A percentile compares a stretch with the other conserved stretches of the same genome.
These are phyloP conservation scores for Synanthedon myopaeformis DNA, from an alignment of 2,888 invertebrate species.

Conservation along the genomic window DNA sequence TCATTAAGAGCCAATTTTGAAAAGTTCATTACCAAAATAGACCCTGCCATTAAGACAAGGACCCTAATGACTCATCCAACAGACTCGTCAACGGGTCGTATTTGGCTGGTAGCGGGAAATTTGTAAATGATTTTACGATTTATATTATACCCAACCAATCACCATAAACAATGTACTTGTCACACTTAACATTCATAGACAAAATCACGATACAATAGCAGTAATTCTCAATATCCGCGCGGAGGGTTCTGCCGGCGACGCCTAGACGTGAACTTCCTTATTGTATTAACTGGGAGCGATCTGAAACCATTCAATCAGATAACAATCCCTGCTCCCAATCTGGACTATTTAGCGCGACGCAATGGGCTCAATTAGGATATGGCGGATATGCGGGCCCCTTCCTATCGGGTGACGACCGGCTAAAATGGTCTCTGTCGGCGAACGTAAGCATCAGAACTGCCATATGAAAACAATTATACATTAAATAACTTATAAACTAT, in stretches of 20 bases:
- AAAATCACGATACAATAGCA: not conserved
- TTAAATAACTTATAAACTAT: too few relatives aligned
- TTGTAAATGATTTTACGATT: not conserved
- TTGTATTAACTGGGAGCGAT: constrained; percentile 40
- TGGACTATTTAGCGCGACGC: constrained; percentile 66
- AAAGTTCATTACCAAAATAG: too few relatives aligned
- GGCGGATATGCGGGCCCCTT: constrained; percentile 68
- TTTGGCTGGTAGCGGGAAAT: too few relatives aligned
- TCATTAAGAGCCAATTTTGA: too few relatives aligned
- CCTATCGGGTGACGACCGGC: constrained; percentile 22
- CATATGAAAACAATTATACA: too few relatives aligned
- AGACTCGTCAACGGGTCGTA: too few relatives aligned
- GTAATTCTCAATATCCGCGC: constrained; percentile 41
- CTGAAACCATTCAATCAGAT: constrained; percentile 56
- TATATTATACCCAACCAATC: not conserved
- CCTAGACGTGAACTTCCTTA: constrained; percentile 57
- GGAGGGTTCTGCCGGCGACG: constrained; percentile 16
- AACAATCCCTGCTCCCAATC: constrained; percentile 53
- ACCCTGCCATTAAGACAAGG: too few relatives aligned
- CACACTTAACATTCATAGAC: not conserved
- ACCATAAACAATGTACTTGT: not conserved
- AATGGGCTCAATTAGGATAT: constrained; percentile 62
- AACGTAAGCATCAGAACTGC: not conserved
- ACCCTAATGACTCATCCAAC: too few relatives aligned
- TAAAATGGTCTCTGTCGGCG: not conserved